phyloP scores from a whole-genome alignment of 2,888 invertebrate species.

The Scaptomyza reducta region DNA sequence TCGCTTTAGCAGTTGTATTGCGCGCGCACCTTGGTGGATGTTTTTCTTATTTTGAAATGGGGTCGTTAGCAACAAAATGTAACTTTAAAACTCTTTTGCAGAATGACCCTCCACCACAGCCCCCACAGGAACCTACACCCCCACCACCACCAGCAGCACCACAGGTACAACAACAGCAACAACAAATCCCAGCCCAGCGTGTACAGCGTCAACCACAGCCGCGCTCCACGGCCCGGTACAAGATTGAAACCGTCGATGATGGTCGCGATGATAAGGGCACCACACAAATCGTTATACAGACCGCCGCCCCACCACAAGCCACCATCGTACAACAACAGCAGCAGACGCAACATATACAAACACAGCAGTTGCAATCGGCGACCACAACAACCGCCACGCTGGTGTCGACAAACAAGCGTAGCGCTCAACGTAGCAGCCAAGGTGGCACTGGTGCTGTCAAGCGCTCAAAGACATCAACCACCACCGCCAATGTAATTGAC shows the following conservation, averaged over 20 bases:
- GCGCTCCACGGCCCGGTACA: constrained; percentile 84
- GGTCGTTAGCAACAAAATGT: constrained; percentile 1
- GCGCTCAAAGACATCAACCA: constrained; percentile 71
- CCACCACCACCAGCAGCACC: constrained; percentile 84
- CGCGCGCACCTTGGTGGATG: constrained; percentile 58
- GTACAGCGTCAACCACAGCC: constrained; percentile 82
- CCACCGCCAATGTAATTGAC: constrained; percentile 81
- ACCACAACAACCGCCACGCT: constrained; percentile 80
- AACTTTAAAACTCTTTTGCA: constrained; percentile 71
- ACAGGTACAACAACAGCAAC: constrained; percentile 79
- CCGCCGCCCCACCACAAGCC: constrained; percentile 79
- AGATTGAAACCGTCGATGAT: constrained; percentile 87
- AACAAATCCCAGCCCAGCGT: constrained; percentile 80
- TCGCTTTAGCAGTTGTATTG: constrained; percentile 27
- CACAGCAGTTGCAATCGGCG: constrained; percentile 69
- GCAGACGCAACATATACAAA: constrained; percentile 68
- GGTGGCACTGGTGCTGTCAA: constrained; percentile 75
- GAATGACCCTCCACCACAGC: constrained; percentile 88
- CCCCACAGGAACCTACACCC: constrained; percentile 88
- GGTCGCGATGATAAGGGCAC: constrained; percentile 86
- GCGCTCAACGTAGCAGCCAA: constrained; percentile 80
- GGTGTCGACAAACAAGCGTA: constrained; percentile 82
- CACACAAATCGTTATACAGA: constrained; percentile 85
- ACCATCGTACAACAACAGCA: constrained; percentile 77
- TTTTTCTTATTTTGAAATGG: constrained; percentile 38